These are phyloP conservation scores for Centropus unirufus DNA, from an alignment of 2,113 vertebrate genomes.

Conservation along the genomic window DNA sequence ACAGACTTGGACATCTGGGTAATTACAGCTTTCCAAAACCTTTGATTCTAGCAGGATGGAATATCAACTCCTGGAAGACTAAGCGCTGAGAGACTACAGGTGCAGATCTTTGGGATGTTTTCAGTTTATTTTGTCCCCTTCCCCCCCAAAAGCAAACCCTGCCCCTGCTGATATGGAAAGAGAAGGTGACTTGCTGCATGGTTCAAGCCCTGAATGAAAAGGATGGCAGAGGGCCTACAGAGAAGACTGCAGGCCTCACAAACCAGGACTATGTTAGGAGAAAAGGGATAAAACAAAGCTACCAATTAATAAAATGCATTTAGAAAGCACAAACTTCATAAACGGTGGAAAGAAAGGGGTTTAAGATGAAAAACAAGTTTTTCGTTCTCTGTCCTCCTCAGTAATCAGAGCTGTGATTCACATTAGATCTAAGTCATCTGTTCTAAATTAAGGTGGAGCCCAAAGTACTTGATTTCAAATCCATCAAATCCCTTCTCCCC, in stretches of 20 bases:
- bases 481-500: not conserved
- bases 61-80: not conserved
- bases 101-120: not conserved
- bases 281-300: not conserved
- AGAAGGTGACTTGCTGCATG: not conserved
- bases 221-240: not conserved
- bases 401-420: not conserved
- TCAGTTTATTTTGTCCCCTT: not conserved
- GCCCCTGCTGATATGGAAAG: not conserved
- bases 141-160: not conserved
- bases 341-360: not conserved
- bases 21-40: constrained; percentile 21
- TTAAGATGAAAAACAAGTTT: not conserved
- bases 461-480: not conserved
- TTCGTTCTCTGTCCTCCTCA: not conserved
- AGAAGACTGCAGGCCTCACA: not conserved
- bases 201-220: not conserved
- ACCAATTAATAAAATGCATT: not conserved
- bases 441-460: not conserved
- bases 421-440: not conserved
- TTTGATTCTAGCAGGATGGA: constrained; percentile 46
- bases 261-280: not conserved
- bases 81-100: constrained; percentile 30
- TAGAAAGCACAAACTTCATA: not conserved
- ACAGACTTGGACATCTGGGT: not conserved